Evolutionary conservation across 2,797 vertebrate genomes (phyloP).

Genomic region (Sciurus carolinensis): DNA sequence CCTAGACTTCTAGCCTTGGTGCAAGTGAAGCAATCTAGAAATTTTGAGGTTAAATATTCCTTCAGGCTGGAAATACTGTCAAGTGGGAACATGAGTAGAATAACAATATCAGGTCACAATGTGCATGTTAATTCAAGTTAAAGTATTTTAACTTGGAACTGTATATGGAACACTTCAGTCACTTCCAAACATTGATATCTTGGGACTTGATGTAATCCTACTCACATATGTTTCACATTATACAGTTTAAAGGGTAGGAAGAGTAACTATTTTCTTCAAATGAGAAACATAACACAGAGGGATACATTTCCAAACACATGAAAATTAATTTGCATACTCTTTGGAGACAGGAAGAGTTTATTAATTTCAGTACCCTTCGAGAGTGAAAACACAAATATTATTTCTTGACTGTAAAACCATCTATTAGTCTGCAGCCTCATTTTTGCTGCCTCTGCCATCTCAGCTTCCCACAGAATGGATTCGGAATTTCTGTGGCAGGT

Average conservation of each 20-base stretch:
- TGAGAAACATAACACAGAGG: slow-evolving; percentile 62
- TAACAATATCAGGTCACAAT: slow-evolving; percentile 43
- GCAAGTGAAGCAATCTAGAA: slow-evolving; percentile 52
- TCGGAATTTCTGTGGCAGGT: slow-evolving; percentile 24
- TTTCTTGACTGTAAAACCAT: slow-evolving; percentile 58
- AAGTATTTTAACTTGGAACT: slow-evolving; percentile 66
- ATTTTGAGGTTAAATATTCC: slow-evolving; percentile 47
- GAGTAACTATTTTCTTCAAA: slow-evolving; percentile 67
- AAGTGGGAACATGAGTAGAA: slow-evolving; percentile 46
- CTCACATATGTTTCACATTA: slow-evolving; percentile 77
- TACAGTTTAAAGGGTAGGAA: slow-evolving; percentile 48
- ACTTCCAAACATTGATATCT: slow-evolving; percentile 64
- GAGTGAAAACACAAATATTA: slow-evolving; percentile 53
- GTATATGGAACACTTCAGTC: slow-evolving; percentile 39
- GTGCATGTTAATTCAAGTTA: slow-evolving; percentile 51
- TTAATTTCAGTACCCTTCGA: slow-evolving; percentile 59
- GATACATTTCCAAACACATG: slow-evolving; percentile 60
- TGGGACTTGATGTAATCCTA: slow-evolving; percentile 62
- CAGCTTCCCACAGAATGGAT: not conserved
- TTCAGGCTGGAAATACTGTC: slow-evolving; percentile 39
- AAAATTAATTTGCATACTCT: slow-evolving; percentile 63
- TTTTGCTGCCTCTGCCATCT: slow-evolving; percentile 41
- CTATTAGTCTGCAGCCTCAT: not conserved
- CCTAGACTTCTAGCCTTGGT: slow-evolving; percentile 37
- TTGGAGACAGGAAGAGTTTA: slow-evolving; percentile 52